phyloP scores from a whole-genome alignment of 2,888 invertebrate species.

The Drosophila niveifrons region DNA sequence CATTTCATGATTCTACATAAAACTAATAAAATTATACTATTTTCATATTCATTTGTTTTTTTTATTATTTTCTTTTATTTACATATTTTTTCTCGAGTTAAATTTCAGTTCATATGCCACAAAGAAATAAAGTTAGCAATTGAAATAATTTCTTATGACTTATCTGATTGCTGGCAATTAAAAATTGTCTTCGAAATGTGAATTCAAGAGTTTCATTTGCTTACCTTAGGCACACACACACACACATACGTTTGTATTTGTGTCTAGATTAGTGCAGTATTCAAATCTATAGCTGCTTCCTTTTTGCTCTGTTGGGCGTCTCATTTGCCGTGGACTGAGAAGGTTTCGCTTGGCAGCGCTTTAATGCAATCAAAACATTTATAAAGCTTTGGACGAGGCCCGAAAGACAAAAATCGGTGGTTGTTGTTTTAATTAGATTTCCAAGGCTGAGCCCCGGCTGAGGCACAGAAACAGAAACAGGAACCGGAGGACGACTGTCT shows the following conservation, averaged over 20 bases:
- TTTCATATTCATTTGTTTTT: too few relatives aligned
- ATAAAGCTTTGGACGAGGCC: slow-evolving; percentile 69
- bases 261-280: slow-evolving; percentile 11
- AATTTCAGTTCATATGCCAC: too few relatives aligned
- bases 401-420: slow-evolving; percentile 73
- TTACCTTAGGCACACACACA: slow-evolving; percentile 18
- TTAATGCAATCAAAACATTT: slow-evolving; percentile 81
- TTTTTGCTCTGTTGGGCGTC: slow-evolving; percentile 2
- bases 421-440: slow-evolving; percentile 83
- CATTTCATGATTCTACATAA: too few relatives aligned
- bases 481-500: slow-evolving; percentile 64
- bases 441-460: slow-evolving; percentile 53
- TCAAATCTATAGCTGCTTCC: slow-evolving; percentile 10
- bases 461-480: slow-evolving; percentile 4
- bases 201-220: slow-evolving; percentile 10
- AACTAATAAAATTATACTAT: too few relatives aligned
- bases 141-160: slow-evolving; percentile 25
- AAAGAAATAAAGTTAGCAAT: too few relatives aligned
- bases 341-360: slow-evolving; percentile 75
- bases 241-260: not conserved
- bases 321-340: not conserved
- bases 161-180: slow-evolving; percentile 62
- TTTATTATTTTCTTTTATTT: not conserved
- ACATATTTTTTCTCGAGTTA: too few relatives aligned
- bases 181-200: slow-evolving; percentile 33